Conservation (phyloP, 2,797 vertebrate species). For the Scomberomorus guttatus region DNA sequence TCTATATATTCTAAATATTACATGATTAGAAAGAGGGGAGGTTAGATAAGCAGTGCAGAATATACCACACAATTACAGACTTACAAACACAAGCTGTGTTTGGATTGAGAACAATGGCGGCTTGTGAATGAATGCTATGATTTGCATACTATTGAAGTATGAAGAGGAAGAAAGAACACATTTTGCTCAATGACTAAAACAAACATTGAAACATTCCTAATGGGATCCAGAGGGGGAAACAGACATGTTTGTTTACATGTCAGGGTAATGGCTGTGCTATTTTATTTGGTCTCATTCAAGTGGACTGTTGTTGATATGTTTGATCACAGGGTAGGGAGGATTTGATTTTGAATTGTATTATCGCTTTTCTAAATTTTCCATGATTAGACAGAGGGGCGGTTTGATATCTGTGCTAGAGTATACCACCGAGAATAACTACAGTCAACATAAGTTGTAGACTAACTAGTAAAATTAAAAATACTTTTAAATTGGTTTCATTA, state of each 20-base stretch:
- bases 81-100: conserved; percentile 75
- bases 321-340: conserved; percentile 47
- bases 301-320: conserved; percentile 61
- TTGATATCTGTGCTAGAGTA: conserved; percentile 52
- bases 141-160: conserved; percentile 79
- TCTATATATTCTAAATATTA: conserved; percentile 81
- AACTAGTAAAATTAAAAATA: not conserved
- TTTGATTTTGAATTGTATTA: conserved; percentile 15
- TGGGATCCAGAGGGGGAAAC: conserved; percentile 67
- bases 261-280: conserved; percentile 64
- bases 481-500: not conserved
- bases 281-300: conserved; percentile 65
- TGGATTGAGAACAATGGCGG: conserved; percentile 78
- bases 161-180: conserved; percentile 62
- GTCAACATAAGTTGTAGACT: conserved; percentile 23
- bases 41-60: conserved; percentile 74
- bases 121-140: conserved; percentile 73
- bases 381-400: conserved; percentile 59
- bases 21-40: conserved; percentile 82
- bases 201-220: conserved; percentile 76
- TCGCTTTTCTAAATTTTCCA: conserved; percentile 59
- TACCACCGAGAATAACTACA: conserved; percentile 43
- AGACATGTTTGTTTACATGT: conserved; percentile 79
- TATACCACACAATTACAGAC: conserved; percentile 81
- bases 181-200: conserved; percentile 80